Conservation (phyloP, 2,797 vertebrate genomes). For the Dicrostonyx torquatus region DNA sequence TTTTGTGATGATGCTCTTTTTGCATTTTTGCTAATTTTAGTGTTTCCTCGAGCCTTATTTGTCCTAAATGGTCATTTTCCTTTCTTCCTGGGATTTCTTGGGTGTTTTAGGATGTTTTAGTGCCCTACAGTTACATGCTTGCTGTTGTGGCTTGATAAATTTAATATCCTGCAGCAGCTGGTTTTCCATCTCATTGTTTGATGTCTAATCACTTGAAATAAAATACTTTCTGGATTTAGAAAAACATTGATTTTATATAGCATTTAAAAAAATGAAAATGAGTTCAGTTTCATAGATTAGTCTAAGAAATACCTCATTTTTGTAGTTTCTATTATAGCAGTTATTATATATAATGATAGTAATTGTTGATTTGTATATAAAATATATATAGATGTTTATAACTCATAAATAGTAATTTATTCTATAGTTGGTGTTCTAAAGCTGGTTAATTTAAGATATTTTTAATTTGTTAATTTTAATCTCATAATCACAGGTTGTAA, state of each 20-base stretch:
- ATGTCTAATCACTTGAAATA: constrained; percentile 24
- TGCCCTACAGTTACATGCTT: background rate
- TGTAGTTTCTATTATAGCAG: background rate
- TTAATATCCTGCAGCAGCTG: background rate
- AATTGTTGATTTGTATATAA: background rate
- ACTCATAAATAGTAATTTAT: constrained; percentile 35
- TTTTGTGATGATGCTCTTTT: constrained; percentile 6
- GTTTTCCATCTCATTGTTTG: constrained; percentile 56
- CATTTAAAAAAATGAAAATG: constrained; percentile 56
- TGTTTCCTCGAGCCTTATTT: constrained; percentile 34
- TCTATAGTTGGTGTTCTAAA: constrained; percentile 13
- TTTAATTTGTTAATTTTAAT: constrained; percentile 48
- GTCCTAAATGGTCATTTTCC: background rate
- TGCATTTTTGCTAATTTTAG: constrained; percentile 27
- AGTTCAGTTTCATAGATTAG: background rate
- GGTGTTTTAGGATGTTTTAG: background rate
- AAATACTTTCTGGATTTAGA: constrained; percentile 13
- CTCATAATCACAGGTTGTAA: constrained; percentile 39
- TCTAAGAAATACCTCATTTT: constrained; percentile 39
- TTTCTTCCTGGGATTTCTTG: background rate
- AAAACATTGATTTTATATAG: constrained; percentile 38
- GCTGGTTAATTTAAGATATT: constrained; percentile 50
- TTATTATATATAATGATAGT: background rate
- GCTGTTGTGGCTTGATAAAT: constrained; percentile 42
- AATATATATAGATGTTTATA: background rate